phyloP scores from a whole-genome alignment of 2,113 vertebrate species.

The Trinectes maculatus region DNA sequence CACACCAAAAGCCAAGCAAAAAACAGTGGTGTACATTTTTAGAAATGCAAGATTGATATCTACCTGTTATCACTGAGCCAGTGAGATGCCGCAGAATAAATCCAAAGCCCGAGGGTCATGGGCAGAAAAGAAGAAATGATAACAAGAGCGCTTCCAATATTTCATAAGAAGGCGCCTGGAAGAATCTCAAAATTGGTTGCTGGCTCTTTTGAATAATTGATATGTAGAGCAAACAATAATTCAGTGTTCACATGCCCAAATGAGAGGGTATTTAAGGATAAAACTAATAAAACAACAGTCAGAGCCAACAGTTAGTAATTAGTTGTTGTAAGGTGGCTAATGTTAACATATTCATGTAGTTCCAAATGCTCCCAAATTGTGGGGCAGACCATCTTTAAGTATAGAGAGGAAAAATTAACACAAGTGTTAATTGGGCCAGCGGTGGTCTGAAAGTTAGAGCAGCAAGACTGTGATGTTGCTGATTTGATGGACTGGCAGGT shows the following conservation, averaged over 20 bases:
- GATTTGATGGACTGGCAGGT: background rate
- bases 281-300: conserved; percentile 29
- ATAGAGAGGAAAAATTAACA: no score
- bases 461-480: background rate
- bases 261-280: conserved; percentile 58
- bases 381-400: no score
- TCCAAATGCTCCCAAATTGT: no score
- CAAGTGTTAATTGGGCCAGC: background rate
- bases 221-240: conserved; percentile 55
- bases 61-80: conserved; percentile 45
- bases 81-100: conserved; percentile 65
- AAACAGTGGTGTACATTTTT: conserved; percentile 25
- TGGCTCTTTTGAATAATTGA: conserved; percentile 47
- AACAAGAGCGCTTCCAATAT: conserved; percentile 33
- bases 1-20: conserved; percentile 62
- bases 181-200: conserved; percentile 44
- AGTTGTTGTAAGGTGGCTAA: conserved; percentile 36
- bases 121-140: conserved; percentile 26
- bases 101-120: conserved; percentile 58
- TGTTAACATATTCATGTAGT: no score
- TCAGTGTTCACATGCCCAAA: conserved; percentile 44
- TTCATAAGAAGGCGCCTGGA: conserved; percentile 45
- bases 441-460: background rate
- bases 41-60: conserved; percentile 61
- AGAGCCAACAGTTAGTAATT: conserved; percentile 18